A percentile compares a stretch with the other conserved stretches of the same genome.
Conservation (phyloP, 2,888 invertebrate genomes). For the Rhodophaea formosa region DNA sequence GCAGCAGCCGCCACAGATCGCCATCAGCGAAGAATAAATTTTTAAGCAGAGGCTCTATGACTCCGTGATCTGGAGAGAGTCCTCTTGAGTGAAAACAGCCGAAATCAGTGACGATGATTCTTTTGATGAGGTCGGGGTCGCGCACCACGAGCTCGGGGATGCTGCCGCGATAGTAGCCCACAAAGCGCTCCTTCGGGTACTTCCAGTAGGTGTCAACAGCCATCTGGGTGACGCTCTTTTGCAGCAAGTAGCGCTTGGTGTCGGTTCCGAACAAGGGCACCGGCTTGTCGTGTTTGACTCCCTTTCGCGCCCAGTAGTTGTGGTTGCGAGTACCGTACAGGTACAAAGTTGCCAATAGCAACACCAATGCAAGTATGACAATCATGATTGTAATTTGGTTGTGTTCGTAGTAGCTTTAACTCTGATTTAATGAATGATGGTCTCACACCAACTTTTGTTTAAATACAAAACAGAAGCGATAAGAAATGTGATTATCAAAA, state of each 20-base stretch:
- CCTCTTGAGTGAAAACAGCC: slow-evolving; percentile 47
- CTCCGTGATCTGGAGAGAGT: slow-evolving; percentile 38
- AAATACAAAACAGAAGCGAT: slow-evolving; percentile 9
- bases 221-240: slow-evolving; percentile 43
- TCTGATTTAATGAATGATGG: neutral
- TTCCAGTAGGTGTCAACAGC: slow-evolving; percentile 46
- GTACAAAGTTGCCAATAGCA: slow-evolving; percentile 38
- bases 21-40: slow-evolving; percentile 61
- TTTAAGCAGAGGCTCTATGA: slow-evolving; percentile 50
- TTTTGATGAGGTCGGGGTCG: slow-evolving; percentile 50
- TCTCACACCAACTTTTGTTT: neutral
- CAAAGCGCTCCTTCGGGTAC: slow-evolving; percentile 51
- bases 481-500: neutral
- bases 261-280: slow-evolving; percentile 45
- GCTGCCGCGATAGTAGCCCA: slow-evolving; percentile 48
- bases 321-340: slow-evolving; percentile 49
- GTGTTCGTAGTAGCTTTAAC: neutral
- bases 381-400: slow-evolving; percentile 17
- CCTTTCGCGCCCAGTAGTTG: slow-evolving; percentile 46
- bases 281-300: slow-evolving; percentile 51
- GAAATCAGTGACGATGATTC: slow-evolving; percentile 48
- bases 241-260: slow-evolving; percentile 32
- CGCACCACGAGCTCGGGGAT: slow-evolving; percentile 45
- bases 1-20: slow-evolving; percentile 56
- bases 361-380: slow-evolving; percentile 22